These are phyloP conservation scores for Cyprinodon variegatus DNA, from an alignment of 2,113 vertebrate species.

Conservation along the genomic window DNA sequence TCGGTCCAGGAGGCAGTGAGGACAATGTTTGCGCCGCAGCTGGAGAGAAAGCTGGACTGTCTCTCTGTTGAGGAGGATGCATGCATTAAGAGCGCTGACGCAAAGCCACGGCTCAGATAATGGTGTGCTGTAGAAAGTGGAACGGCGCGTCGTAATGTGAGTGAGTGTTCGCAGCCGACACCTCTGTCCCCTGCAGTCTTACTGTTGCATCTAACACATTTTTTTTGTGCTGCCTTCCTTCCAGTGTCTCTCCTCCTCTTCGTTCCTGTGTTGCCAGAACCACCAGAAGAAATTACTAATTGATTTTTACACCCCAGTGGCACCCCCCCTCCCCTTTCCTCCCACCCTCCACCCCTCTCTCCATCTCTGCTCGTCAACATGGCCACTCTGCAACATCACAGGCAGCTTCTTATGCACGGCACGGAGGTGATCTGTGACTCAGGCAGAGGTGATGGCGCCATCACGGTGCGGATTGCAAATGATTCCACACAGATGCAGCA, in stretches of 20 bases:
- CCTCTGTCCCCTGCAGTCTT: constrained; percentile 62
- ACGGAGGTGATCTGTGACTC: constrained; percentile 94
- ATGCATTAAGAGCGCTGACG: constrained; percentile 77
- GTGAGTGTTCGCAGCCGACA: constrained; percentile 66
- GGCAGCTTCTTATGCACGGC: constrained; percentile 87
- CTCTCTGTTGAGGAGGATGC: constrained; percentile 60
- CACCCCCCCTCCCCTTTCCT: not conserved
- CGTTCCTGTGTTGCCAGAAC: constrained; percentile 54
- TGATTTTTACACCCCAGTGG: constrained; percentile 26
- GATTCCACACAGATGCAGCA: constrained; percentile 59
- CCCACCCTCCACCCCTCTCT: not conserved
- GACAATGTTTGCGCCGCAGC: constrained; percentile 64
- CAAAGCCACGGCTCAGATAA: constrained; percentile 67
- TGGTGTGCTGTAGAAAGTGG: constrained; percentile 77
- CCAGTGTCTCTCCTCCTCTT: not conserved
- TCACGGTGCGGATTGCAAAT: constrained; percentile 87
- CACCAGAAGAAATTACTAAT: constrained; percentile 45
- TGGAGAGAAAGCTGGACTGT: constrained; percentile 62
- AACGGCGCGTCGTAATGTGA: constrained; percentile 65
- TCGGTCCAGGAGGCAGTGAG: constrained; percentile 47
- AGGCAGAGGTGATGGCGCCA: constrained; percentile 82
- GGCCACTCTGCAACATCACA: constrained; percentile 89
- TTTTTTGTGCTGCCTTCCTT: constrained; percentile 19
- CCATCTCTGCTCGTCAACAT: constrained; percentile 74
- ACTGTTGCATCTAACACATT: constrained; percentile 61